Conservation (phyloP, 2,113 vertebrate species). For the Nematolebias whitei region DNA sequence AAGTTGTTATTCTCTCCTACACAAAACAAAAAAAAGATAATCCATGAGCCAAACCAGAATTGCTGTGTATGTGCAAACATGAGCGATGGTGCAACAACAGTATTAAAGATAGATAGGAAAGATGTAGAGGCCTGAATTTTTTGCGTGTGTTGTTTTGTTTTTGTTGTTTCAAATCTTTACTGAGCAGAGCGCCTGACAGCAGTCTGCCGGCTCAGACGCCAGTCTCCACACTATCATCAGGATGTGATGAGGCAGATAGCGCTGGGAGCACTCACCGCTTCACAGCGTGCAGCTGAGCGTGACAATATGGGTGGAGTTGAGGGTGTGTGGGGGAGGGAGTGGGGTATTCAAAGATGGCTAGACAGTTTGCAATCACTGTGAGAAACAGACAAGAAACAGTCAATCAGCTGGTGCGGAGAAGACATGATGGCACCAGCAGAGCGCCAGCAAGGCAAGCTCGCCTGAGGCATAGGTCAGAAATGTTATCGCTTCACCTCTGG, state of each 20-base stretch:
- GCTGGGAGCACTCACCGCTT: conserved; percentile 55
- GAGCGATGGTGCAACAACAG: conserved; percentile 32
- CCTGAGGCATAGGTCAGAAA: conserved; percentile 72
- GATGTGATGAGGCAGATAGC: conserved; percentile 74
- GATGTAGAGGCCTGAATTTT: conserved; percentile 30
- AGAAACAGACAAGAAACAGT: conserved; percentile 72
- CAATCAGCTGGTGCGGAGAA: conserved; percentile 64
- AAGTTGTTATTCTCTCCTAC: conserved; percentile 4
- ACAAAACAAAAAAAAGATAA: conserved; percentile 11
- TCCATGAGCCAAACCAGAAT: conserved; percentile 1
- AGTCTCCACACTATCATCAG: conserved; percentile 73
- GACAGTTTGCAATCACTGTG: conserved; percentile 67
- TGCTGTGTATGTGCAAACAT: conserved; percentile 5
- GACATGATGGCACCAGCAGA: conserved; percentile 77
- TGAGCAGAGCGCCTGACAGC: conserved; percentile 57
- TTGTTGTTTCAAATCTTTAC: conserved; percentile 50
- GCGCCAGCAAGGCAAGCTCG: conserved; percentile 62
- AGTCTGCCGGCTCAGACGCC: conserved; percentile 66
- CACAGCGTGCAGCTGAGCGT: conserved; percentile 63
- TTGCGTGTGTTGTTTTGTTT: conserved; percentile 1
- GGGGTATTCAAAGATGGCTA: conserved; percentile 55
- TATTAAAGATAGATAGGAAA: conserved; percentile 21
- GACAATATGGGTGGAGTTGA: conserved; percentile 64
- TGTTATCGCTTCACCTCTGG: conserved; percentile 66
- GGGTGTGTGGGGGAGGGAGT: conserved; percentile 18